Base-by-base conservation (phyloP, 53 echinoderm and acorn worm genomes). In the Arbacia lixula region DNA sequence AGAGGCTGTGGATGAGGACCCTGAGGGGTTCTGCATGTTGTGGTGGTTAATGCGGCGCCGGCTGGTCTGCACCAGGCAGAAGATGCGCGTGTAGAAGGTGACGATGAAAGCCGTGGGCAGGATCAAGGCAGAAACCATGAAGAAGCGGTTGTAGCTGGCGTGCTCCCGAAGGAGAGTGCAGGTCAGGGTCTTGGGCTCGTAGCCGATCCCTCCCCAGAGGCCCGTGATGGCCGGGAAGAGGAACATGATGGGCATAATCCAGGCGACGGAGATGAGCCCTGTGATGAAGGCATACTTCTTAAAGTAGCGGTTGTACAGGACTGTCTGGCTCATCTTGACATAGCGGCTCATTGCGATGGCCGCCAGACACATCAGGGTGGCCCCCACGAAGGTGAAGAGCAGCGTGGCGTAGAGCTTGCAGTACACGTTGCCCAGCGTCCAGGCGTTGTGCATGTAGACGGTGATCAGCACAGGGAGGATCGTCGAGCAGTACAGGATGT, bases 311-410 rank as follows among this genome's bases (percentile, higher is more conserved):
- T 52, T 56, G 73, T 89, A 89, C 17, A 89, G 20, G 22, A 36
- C 37, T 2, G 89, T 52, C 30, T 89, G 85, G 29, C 78, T 75
- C 66, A 89, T 89, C 61, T 86, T 89, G 42, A 89, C 34, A 71
- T 80, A 85, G n/a, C 89, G 85, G 25, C 89, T 78, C 12, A 89
- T 54, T 4, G 89, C 85, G 1, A 85, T 89, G 29, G 85, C 89
- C 46, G 89, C 72, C 9, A 89, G 89, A 51, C 85, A 89, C 58
- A 68, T 31, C 43, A 89, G 77, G 1, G 79, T 76, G 0, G 89
- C 78, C 1, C 89, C 89, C 12, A 85, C 80, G 68, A 89, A 89
- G 6, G 89, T 89, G 85, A 89, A 78, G 53, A 85, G 85, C 12
- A 89, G 31, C 50, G 78, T 53, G 14, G 89, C 85, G 60, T 89